These are phyloP conservation scores for Ammodramus savannarum DNA, from an alignment of 2,113 vertebrate genomes.

Conservation along the genomic window DNA sequence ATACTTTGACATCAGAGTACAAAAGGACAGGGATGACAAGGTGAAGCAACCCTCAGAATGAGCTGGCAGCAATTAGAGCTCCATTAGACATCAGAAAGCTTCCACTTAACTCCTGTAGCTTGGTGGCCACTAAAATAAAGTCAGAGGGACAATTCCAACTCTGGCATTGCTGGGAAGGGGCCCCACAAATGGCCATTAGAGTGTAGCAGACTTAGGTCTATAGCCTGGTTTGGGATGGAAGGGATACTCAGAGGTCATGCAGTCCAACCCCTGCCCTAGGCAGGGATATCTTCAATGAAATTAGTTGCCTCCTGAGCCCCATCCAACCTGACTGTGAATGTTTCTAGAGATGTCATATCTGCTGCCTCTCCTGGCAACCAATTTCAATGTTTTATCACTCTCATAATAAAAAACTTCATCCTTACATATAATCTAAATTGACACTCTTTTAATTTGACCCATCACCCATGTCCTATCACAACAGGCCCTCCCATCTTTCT, in stretches of 20 bases:
- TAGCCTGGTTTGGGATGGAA: neutral
- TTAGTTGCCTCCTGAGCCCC: neutral
- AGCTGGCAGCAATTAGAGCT: neutral
- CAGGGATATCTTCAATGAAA: neutral
- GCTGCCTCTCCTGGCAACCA: neutral
- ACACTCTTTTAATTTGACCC: neutral
- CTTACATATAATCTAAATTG: neutral
- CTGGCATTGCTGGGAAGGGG: neutral
- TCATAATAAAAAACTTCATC: rapidly evolving
- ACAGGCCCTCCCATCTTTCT: neutral
- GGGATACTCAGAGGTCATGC: neutral
- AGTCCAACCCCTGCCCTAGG: neutral
- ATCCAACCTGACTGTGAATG: neutral
- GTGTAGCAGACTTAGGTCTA: neutral
- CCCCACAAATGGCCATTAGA: neutral
- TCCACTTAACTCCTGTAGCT: neutral
- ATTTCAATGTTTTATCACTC: neutral
- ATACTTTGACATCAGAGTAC: neutral
- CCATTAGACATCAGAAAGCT: neutral
- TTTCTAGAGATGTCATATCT: neutral
- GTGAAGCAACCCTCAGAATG: neutral
- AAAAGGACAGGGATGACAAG: neutral
- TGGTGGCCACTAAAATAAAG: neutral
- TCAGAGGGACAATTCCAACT: neutral
- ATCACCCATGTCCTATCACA: neutral